Conservation (phyloP, 30 jellyfish, hydroid and myxozoan genomes). For the Morbakka virulenta region DNA sequence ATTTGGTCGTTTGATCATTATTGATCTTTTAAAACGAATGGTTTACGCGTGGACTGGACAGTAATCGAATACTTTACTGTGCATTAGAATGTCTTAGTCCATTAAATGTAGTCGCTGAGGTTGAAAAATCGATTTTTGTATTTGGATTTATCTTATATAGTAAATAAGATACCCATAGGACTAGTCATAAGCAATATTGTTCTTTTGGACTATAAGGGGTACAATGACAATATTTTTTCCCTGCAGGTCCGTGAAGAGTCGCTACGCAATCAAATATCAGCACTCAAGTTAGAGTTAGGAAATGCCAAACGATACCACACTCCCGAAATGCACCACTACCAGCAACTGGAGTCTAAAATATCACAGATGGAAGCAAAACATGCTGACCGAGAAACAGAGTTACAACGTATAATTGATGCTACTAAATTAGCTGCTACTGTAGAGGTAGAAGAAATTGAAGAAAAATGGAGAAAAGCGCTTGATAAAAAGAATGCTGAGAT, state of each 20-base stretch:
- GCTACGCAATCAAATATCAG: constrained; percentile 18
- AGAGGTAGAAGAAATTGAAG: constrained; percentile 28
- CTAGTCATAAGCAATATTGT: too few species aligned
- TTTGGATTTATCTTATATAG: too few species aligned
- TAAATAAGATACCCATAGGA: too few species aligned
- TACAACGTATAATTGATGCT: constrained; percentile 15
- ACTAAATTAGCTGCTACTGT: constrained; percentile 5
- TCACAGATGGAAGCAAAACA: constrained; percentile 21
- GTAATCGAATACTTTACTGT: too few species aligned
- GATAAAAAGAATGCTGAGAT: constrained; percentile 23
- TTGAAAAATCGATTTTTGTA: too few species aligned
- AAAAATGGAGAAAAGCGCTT: constrained; percentile 32
- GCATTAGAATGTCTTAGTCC: too few species aligned
- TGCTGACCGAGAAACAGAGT: constrained; percentile 27
- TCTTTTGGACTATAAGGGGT: too few species aligned
- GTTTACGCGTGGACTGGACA: too few species aligned
- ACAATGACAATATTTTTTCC: neutral
- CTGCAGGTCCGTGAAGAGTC: constrained; percentile 21
- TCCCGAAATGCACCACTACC: constrained; percentile 59
- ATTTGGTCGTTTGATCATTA: too few species aligned
- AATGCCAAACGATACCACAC: constrained; percentile 25
- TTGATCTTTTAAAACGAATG: too few species aligned
- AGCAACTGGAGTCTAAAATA: constrained; percentile 31
- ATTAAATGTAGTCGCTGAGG: too few species aligned
- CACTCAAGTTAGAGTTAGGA: neutral